Conservation (phyloP, 2,113 vertebrate species). For the Hippolais icterina region DNA sequence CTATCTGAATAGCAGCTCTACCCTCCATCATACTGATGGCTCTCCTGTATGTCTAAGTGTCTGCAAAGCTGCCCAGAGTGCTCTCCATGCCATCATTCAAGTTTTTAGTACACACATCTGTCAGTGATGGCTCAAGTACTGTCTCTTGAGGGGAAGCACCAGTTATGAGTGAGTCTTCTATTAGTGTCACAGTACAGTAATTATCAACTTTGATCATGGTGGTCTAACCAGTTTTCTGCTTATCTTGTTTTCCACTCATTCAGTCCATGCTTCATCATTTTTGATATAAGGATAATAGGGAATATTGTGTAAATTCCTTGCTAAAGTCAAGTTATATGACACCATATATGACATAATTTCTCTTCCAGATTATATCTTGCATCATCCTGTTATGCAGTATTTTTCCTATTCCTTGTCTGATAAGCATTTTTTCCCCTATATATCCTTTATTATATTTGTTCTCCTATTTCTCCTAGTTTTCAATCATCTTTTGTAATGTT, state of each 20-base stretch:
- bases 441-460: not conserved
- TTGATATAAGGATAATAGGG: not conserved
- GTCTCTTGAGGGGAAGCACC: not conserved
- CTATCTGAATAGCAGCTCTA: not conserved
- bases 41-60: fast-evolving
- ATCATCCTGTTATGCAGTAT: not conserved
- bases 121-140: not conserved
- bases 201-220: not conserved
- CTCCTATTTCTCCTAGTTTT: not conserved
- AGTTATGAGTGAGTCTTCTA: not conserved
- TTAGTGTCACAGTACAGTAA: not conserved
- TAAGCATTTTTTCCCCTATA: not conserved
- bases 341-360: not conserved
- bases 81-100: not conserved
- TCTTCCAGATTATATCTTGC: not conserved
- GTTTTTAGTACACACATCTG: not conserved
- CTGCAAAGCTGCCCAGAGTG: not conserved
- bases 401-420: not conserved
- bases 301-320: not conserved
- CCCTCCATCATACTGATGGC: not conserved
- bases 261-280: not conserved
- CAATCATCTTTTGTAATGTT: not conserved
- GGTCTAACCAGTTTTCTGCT: not conserved
- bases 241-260: not conserved
- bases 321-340: fast-evolving